These are phyloP conservation scores for Sphaerodactylus townsendi DNA, from an alignment of 2,113 vertebrate species.

Conservation along the genomic window DNA sequence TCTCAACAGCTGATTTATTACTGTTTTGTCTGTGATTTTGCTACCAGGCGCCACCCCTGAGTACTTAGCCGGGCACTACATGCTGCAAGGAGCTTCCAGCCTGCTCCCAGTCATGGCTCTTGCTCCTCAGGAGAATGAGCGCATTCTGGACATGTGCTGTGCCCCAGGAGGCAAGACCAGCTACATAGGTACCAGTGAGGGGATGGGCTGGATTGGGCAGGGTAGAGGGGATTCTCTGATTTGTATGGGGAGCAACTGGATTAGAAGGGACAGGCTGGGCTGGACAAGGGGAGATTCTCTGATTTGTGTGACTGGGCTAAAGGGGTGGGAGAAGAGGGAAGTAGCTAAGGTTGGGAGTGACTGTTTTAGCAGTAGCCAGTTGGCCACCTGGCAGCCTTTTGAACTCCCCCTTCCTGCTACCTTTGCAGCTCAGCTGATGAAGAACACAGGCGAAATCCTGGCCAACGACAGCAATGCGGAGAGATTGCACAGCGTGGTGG, in stretches of 20 bases:
- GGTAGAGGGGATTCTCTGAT: not conserved
- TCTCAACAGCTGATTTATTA: fast-evolving
- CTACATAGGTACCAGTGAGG: constrained; percentile 85
- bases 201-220: not conserved
- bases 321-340: not conserved
- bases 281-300: not conserved
- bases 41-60: constrained; percentile 92
- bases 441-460: constrained; percentile 92
- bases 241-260: not conserved
- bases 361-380: not conserved
- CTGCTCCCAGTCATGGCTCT: constrained; percentile 95
- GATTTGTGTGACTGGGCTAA: not conserved
- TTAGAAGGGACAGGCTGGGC: not conserved
- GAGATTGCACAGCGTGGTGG: constrained; percentile 90
- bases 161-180: constrained; percentile 97
- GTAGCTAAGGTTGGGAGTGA: fast-evolving
- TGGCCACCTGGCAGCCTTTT: not conserved
- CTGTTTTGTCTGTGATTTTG: not conserved
- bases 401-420: not conserved
- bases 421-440: constrained; percentile 92
- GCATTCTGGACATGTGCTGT: constrained; percentile 94
- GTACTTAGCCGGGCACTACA: constrained; percentile 96
- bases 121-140: constrained; percentile 94
- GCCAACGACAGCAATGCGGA: constrained; percentile 91
- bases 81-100: constrained; percentile 96